These are phyloP conservation scores for Chelonus insularis DNA, from an alignment of 1,140 invertebrate genomes.

Conservation along the genomic window DNA sequence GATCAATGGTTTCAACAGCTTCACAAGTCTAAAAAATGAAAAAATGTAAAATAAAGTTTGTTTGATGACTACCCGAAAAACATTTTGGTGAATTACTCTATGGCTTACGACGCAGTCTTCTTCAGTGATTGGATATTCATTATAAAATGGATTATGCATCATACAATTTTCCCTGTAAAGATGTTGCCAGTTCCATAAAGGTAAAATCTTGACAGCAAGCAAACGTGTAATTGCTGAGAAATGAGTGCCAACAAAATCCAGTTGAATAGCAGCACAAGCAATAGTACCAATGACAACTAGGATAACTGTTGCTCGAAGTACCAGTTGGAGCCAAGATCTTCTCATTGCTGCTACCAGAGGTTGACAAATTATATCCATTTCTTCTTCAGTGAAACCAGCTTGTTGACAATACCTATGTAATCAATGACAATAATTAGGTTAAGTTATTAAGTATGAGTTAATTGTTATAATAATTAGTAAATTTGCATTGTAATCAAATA, in stretches of 20 bases:
- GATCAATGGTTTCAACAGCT: constrained; percentile 64
- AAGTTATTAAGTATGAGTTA: neutral
- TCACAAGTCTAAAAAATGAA: constrained; percentile 64
- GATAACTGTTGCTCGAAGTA: constrained; percentile 58
- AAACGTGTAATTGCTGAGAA: constrained; percentile 67
- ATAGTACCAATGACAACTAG: constrained; percentile 54
- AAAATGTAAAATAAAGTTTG: neutral
- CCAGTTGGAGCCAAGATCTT: constrained; percentile 63
- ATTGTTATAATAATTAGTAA: neutral
- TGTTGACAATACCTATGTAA: constrained; percentile 70
- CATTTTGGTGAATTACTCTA: constrained; percentile 13
- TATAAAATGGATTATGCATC: constrained; percentile 68
- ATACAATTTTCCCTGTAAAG: constrained; percentile 75
- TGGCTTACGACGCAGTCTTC: constrained; percentile 65
- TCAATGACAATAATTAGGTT: neutral
- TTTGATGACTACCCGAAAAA: neutral
- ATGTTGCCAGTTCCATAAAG: constrained; percentile 80
- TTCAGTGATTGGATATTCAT: constrained; percentile 56
- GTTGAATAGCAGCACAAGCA: constrained; percentile 54
- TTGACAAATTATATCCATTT: constrained; percentile 70
- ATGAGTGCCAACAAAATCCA: constrained; percentile 62
- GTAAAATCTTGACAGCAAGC: constrained; percentile 69
- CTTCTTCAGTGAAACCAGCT: constrained; percentile 68
- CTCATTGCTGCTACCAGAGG: constrained; percentile 66
- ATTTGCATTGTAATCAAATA: too few species aligned